Evolutionary conservation across 2,113 vertebrate genomes (phyloP).

Genomic region (Clinocottus analis): DNA sequence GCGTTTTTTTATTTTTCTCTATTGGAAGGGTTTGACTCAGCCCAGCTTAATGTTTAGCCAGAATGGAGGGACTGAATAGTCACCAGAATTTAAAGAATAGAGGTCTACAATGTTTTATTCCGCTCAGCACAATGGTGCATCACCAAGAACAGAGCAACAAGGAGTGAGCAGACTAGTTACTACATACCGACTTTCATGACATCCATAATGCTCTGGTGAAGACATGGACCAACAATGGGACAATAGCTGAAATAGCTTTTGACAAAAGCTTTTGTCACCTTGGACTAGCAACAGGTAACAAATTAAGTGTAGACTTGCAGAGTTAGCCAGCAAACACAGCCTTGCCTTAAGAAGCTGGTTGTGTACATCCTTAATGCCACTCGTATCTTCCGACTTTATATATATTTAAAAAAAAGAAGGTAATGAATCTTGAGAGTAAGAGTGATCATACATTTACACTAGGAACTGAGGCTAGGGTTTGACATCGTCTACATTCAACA

Average conservation of each 20-base stretch:
- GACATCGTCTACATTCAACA: background rate
- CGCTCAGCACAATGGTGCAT: background rate
- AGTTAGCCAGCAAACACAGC: background rate
- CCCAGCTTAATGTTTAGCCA: background rate
- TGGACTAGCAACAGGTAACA: background rate
- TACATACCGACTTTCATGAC: background rate
- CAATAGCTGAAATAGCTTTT: background rate
- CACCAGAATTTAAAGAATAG: background rate
- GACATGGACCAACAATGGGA: background rate
- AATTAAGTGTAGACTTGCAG: background rate
- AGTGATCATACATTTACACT: background rate
- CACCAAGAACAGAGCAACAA: background rate
- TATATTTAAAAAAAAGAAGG: background rate
- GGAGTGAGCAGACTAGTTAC: background rate
- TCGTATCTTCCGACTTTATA: background rate
- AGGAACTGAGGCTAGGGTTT: background rate
- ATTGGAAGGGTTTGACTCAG: slow-evolving; percentile 2
- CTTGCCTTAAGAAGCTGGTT: background rate
- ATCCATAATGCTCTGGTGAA: background rate
- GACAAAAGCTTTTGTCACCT: background rate
- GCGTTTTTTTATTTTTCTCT: background rate
- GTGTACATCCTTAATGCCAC: background rate
- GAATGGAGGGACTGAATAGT: background rate
- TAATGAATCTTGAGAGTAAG: background rate
- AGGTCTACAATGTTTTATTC: background rate